A percentile compares a stretch with the other conserved stretches of the same genome.
Evolutionary conservation across 2,888 invertebrate species (phyloP).

Genomic region (Yponomeuta plumbellus): DNA sequence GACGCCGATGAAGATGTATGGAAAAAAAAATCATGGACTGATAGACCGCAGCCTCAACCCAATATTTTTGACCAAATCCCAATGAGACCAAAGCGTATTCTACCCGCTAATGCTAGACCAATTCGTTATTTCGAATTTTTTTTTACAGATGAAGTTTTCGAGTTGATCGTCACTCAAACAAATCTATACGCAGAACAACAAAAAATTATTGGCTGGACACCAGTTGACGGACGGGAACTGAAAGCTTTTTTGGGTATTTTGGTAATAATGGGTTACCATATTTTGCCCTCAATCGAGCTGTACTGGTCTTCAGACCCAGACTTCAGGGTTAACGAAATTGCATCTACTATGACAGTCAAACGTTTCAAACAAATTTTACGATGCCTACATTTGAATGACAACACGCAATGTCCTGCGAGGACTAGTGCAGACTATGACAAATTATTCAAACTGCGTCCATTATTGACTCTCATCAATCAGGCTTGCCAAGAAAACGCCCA

Average conservation of each 20-base stretch:
- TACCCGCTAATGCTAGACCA: no score
- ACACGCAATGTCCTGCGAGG: constrained; percentile 19
- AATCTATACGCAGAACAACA: constrained; percentile 17
- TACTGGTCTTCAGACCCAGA: constrained; percentile 30
- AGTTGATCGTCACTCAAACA: constrained; percentile 17
- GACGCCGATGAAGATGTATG: no score
- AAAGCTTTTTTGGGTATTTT: constrained; percentile 29
- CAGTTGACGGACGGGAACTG: constrained; percentile 25
- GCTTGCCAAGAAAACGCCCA: constrained; percentile 19
- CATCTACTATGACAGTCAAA: constrained; percentile 28
- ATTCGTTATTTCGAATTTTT: no score
- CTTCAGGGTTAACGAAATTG: constrained; percentile 28
- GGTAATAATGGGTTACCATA: constrained; percentile 28
- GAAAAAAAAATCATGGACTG: no score
- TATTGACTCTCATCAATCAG: constrained; percentile 21
- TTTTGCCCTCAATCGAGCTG: constrained; percentile 26
- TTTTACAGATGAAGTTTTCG: no score
- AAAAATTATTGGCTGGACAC: constrained; percentile 20
- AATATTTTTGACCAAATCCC: no score
- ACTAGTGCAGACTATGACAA: constrained; percentile 20
- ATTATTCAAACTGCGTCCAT: constrained; percentile 23
- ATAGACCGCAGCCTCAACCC: not conserved
- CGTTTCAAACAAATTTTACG: constrained; percentile 24
- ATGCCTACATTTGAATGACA: constrained; percentile 25
- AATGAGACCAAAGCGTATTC: no score